phyloP scores from a whole-genome alignment of 1,140 invertebrate genomes.

The Dendrolimus punctatus region DNA sequence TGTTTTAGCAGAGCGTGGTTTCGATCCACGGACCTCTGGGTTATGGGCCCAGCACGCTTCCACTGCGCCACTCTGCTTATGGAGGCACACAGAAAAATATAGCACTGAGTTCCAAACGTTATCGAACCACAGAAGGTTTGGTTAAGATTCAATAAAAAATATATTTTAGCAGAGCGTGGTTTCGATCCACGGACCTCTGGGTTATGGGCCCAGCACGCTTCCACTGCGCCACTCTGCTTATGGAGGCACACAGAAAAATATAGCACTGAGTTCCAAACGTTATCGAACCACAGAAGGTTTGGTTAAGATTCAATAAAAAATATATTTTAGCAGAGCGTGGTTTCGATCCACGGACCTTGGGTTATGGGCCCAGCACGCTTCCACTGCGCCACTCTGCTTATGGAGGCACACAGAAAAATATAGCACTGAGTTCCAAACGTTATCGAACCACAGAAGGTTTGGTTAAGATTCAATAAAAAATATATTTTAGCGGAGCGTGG shows the following conservation, averaged over 20 bases:
- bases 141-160: constrained; percentile 1
- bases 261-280: constrained; percentile 43
- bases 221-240: constrained; percentile 46
- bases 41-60: constrained; percentile 39
- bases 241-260: background rate
- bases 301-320: too few species aligned
- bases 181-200: constrained; percentile 50
- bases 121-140: too few species aligned
- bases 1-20: too few species aligned
- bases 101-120: too few species aligned
- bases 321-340: too few species aligned
- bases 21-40: too few species aligned
- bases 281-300: too few species aligned
- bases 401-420: too few species aligned
- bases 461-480: constrained; percentile 1
- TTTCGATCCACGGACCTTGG: too few species aligned
- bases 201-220: constrained; percentile 48
- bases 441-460: too few species aligned
- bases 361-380: constrained; percentile 38
- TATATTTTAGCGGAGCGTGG: constrained; percentile 52
- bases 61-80: constrained; percentile 44
- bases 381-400: constrained; percentile 45
- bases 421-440: too few species aligned
- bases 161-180: constrained; percentile 55
- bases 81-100: too few species aligned